Base-by-base conservation (phyloP, 1,140 invertebrate genomes). In the Muscidifurax raptorellus region DNA sequence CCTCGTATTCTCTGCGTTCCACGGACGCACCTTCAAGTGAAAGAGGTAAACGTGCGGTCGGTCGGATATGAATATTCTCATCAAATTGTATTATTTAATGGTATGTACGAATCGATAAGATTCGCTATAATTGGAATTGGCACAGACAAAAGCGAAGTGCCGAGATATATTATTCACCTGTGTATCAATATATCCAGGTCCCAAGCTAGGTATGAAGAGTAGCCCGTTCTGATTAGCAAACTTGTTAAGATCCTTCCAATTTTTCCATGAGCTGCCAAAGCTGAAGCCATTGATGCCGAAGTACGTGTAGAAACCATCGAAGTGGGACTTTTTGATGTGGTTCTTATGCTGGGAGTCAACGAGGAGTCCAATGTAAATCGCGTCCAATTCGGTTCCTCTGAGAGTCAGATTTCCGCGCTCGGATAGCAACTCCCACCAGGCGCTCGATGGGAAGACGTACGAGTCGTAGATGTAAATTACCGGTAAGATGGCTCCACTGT, bases 231-330 rank as follows among this genome's bases (percentile, higher is more conserved):
- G 93, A 36, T 92, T 86, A 0, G 94, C 94, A 87, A 94, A 95
- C 66, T 94, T 94, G 80, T 93, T 93, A 15, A 95, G 88, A 87
- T 92, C 93, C 72, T 92, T 92, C 95, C 95, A 95, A 90, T 95
- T 95, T 89, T 95, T 95, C 94, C 94, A 95, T 12, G 95, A 94
- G 83, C 94, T 95, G 18, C 94, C 94, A 86, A 94, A 95, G 85
- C 94, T 94, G 67, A 94, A 94, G 3, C 94, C 94, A 90, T 95
- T 95, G 36, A 92, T 93, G 1, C 94, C 94, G 87, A 95, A 93
- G 77, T 95, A 95, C n/a, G 94, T 95, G 85, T 95, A 95, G 87
- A 95, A 95, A 12, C 95, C 95, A 90, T 95, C 94, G 86, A 95
- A 95, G 83, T 94, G 93, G 25, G 94, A 92, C 81, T 94, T 93